These are phyloP conservation scores for Dryoscopus gambensis DNA, from an alignment of 2,113 vertebrate species.

Conservation along the genomic window DNA sequence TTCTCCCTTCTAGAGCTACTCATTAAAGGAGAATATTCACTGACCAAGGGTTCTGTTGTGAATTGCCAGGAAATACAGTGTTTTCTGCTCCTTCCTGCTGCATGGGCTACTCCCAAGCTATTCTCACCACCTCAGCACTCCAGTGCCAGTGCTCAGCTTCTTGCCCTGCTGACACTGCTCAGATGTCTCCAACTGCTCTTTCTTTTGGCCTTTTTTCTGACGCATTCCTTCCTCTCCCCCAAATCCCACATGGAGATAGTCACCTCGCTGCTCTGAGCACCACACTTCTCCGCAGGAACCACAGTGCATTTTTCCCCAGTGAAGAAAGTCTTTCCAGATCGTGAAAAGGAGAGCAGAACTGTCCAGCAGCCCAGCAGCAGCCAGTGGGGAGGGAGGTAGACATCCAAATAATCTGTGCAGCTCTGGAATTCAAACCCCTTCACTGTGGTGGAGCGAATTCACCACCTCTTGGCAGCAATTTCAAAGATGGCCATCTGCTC, in stretches of 20 bases:
- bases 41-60: background rate
- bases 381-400: background rate
- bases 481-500: background rate
- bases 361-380: background rate
- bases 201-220: background rate
- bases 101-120: background rate
- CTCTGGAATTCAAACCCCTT: background rate
- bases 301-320: constrained; percentile 1
- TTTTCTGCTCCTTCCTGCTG: background rate
- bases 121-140: background rate
- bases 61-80: background rate
- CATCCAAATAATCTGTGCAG: background rate
- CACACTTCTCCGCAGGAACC: background rate
- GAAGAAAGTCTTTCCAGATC: constrained; percentile 18
- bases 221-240: background rate
- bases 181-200: background rate
- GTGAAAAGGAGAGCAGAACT: background rate
- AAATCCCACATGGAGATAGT: background rate
- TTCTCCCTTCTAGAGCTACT: background rate
- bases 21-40: background rate
- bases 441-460: background rate
- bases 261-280: background rate
- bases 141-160: background rate
- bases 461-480: background rate
- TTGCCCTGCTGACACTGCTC: background rate